Base-by-base conservation (phyloP, 2,888 invertebrate species). In the Aethes cnicana region DNA sequence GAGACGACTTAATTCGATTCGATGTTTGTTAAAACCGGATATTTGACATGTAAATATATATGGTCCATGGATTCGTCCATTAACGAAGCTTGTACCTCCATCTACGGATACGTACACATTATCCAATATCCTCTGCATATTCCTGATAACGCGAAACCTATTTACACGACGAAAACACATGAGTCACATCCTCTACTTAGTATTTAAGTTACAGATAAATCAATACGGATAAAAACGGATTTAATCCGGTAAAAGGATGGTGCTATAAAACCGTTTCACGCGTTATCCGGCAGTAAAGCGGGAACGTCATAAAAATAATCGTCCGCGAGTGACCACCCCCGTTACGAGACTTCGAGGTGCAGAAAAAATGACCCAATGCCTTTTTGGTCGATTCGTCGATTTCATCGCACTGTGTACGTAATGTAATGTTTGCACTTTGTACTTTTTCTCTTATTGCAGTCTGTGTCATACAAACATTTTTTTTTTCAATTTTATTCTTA, bases 241-340 rank as follows among this genome's bases (percentile, higher is more conserved):
- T 60, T 82, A 84, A 86, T 84, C 83, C 77, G 79, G 81, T 72
- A 75, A 76, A 73, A 72, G 69, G 66, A 65, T 66, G 69, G 71
- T 66, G 79, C 74, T 77, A 80, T 84, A 82, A 86, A 84, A 74
- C 75, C 76, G 72, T 77, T 83, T 83, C 80, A 84, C 83, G 83
- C 82, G 77, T 86, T 84, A 83, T 77, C 73, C 80, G 73, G 73
- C 68, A 61, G 74, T 84, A 82, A 85, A 84, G 74, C 54, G 23
- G 20, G 25, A 58, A 55, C 50, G 55, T 72, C 70, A 66, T 81
- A 80, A 83, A 82, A 65, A 61, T 72, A 68, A 72, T 75, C 67
- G 59, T 55, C 47, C 49, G 53, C 52, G 56, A 58, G 69, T 81
- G 81, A 73, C 79, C 79, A 82, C 78, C 81, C 79, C 74, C 72